These are phyloP conservation scores for Buteo buteo DNA, from an alignment of 2,113 vertebrate species.

Conservation along the genomic window DNA sequence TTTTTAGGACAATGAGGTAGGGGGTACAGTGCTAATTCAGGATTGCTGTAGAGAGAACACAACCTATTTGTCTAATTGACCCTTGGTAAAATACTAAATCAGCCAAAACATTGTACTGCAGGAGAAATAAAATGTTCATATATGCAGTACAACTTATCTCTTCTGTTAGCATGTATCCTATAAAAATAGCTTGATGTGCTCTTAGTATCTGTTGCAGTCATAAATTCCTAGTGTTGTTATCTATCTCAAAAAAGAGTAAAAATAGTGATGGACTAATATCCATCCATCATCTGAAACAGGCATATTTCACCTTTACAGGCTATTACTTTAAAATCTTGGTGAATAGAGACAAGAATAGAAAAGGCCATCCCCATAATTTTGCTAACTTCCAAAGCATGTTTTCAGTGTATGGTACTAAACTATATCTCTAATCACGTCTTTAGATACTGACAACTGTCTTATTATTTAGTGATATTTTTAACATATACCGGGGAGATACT, in stretches of 20 bases:
- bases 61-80: neutral
- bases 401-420: neutral
- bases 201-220: neutral
- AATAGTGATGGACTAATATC: neutral
- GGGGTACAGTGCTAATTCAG: neutral
- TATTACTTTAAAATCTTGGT: neutral
- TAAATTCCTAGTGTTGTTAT: neutral
- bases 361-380: neutral
- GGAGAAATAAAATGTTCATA: neutral
- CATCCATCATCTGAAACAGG: neutral
- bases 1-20: neutral
- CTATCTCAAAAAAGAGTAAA: neutral
- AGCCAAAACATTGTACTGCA: neutral
- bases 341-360: neutral
- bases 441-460: neutral
- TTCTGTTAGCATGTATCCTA: neutral
- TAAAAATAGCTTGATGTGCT: neutral
- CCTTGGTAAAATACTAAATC: neutral
- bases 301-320: neutral
- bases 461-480: neutral
- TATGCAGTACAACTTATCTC: neutral
- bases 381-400: neutral
- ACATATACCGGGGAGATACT: neutral
- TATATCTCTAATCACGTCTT: neutral
- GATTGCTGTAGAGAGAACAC: neutral